Evolutionary conservation across 2,797 vertebrate genomes (phyloP).

Genomic region (Discoglossus pictus): DNA sequence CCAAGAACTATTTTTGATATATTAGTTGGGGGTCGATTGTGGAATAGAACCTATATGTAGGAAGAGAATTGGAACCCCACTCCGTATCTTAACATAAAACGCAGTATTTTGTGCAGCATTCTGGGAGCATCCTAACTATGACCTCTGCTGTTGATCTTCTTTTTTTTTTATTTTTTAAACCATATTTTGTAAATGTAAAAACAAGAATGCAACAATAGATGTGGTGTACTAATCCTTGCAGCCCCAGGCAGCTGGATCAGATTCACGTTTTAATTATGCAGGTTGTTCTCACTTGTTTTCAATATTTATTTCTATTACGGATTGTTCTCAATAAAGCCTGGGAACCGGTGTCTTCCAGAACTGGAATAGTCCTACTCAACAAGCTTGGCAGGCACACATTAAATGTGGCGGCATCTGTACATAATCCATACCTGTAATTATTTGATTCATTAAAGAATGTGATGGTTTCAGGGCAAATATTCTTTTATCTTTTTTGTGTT

Average conservation of each 20-base stretch:
- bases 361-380: not conserved
- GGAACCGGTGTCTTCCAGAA: slow-evolving; percentile 24
- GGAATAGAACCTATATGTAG: too few species aligned
- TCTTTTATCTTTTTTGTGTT: not conserved
- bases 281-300: slow-evolving; percentile 19
- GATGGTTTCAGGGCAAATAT: not conserved
- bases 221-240: not conserved
- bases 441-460: slow-evolving; percentile 5
- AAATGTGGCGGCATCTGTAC: slow-evolving; percentile 10
- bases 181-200: too few species aligned
- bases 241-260: slow-evolving; percentile 10
- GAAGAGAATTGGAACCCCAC: too few species aligned
- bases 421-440: slow-evolving; percentile 30
- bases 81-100: too few species aligned
- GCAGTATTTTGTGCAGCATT: too few species aligned
- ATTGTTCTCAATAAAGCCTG: slow-evolving; percentile 19
- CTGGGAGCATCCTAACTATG: too few species aligned
- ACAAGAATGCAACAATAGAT: too few species aligned
- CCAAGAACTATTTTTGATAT: too few species aligned
- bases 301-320: slow-evolving; percentile 8
- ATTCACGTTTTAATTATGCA: slow-evolving; percentile 26
- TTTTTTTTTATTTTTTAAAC: too few species aligned
- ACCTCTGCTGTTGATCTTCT: too few species aligned
- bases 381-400: slow-evolving; percentile 8
- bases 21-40: too few species aligned